phyloP scores from a whole-genome alignment of 2,797 vertebrate species.

The Microtus agrestis region DNA sequence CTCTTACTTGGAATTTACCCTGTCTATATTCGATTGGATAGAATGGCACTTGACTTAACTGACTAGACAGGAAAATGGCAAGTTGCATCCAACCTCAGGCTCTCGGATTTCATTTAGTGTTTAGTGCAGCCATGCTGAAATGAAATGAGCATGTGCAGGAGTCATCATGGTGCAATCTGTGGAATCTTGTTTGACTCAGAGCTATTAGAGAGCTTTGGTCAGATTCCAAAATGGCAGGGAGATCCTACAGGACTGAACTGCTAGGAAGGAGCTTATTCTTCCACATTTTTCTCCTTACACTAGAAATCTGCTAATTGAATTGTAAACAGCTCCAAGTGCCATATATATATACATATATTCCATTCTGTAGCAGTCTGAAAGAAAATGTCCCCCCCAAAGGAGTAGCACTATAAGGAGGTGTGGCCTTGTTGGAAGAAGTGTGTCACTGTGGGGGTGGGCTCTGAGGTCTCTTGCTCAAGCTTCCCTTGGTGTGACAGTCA shows the following conservation, averaged over 20 bases:
- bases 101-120: constrained; percentile 76
- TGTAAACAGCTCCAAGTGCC: constrained; percentile 60
- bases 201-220: constrained; percentile 39
- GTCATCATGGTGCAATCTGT: constrained; percentile 64
- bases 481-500: neutral
- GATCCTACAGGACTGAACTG: neutral
- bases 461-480: neutral
- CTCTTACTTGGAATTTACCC: constrained; percentile 73
- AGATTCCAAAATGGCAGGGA: neutral
- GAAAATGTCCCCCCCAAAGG: neutral
- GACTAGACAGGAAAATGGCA: constrained; percentile 72
- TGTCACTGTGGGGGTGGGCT: neutral
- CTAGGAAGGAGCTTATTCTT: neutral
- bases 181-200: neutral
- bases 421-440: neutral
- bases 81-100: constrained; percentile 46
- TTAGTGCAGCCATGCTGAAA: constrained; percentile 80
- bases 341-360: constrained; percentile 60
- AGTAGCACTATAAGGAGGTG: neutral
- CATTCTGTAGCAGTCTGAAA: neutral
- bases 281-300: constrained; percentile 46
- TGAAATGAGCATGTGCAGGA: constrained; percentile 76
- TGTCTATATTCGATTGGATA: constrained; percentile 72
- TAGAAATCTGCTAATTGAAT: constrained; percentile 70
- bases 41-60: constrained; percentile 75